These are phyloP conservation scores for Doris montereyensis DNA, from an alignment of 2,888 invertebrate genomes.

Conservation along the genomic window DNA sequence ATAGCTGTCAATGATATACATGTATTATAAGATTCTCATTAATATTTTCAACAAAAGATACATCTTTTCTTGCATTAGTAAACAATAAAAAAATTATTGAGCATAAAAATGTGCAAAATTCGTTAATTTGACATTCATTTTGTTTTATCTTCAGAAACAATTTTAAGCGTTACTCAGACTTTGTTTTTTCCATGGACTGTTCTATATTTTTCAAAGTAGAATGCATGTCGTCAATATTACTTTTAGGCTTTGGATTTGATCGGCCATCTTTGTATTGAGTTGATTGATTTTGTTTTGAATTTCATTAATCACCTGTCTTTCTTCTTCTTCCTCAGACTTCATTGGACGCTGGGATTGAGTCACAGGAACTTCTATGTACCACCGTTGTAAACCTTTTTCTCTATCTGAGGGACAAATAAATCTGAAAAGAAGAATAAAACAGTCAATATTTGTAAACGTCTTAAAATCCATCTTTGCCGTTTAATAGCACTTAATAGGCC, in stretches of 20 bases:
- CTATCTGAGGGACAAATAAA: slow-evolving; percentile 25
- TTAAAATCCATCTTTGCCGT: too few species aligned
- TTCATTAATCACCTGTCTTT: slow-evolving; percentile 29
- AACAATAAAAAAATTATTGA: too few species aligned
- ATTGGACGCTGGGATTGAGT: neutral
- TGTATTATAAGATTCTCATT: too few species aligned
- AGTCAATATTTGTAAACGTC: too few species aligned
- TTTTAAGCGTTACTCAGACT: too few species aligned
- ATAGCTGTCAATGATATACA: too few species aligned
- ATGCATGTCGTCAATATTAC: slow-evolving; percentile 34
- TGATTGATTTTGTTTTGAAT: slow-evolving; percentile 23
- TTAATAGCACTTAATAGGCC: too few species aligned
- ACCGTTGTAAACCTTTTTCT: slow-evolving; percentile 3
- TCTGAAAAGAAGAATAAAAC: neutral
- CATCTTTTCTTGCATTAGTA: too few species aligned
- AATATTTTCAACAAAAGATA: too few species aligned
- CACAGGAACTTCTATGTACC: slow-evolving; percentile 37
- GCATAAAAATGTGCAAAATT: too few species aligned
- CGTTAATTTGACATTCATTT: too few species aligned
- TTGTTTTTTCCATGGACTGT: neutral
- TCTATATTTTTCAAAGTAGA: slow-evolving; percentile 20
- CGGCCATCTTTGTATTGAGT: slow-evolving; percentile 26
- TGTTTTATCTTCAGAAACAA: too few species aligned
- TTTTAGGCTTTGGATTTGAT: slow-evolving; percentile 34
- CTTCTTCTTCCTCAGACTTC: neutral